phyloP scores from a whole-genome alignment of 2,888 invertebrate species.

The Cantharis rustica region DNA sequence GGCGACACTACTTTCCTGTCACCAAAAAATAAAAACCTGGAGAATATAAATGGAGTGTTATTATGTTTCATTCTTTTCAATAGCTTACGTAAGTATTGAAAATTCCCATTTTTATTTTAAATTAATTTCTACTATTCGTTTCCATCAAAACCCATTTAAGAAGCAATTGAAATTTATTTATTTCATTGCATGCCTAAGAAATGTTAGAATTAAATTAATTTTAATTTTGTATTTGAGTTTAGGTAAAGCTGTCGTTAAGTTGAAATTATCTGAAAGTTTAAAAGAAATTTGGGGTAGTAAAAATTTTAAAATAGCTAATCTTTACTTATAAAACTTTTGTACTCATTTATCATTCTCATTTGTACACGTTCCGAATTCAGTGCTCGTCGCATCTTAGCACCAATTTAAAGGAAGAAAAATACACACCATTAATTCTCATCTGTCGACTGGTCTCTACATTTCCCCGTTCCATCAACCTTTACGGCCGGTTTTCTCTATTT shows the following conservation, averaged over 20 bases:
- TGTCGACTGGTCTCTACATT: conserved; percentile 43
- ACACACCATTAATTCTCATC: conserved; percentile 54
- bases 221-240: neutral
- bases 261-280: neutral
- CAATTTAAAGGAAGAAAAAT: conserved; percentile 55
- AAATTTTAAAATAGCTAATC: neutral
- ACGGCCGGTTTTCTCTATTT: conserved; percentile 21
- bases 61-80: neutral
- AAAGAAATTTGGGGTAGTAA: neutral
- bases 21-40: neutral
- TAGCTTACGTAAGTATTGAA: neutral
- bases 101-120: neutral
- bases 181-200: neutral
- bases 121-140: neutral
- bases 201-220: neutral
- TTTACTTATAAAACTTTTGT: conserved; percentile 21
- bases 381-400: conserved; percentile 50
- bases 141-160: neutral
- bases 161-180: neutral
- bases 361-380: conserved; percentile 41
- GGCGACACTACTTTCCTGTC: neutral
- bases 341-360: conserved; percentile 39
- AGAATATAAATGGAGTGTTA: neutral
- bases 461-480: conserved; percentile 21
- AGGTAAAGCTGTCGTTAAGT: neutral